A percentile compares a stretch with the other conserved stretches of the same genome.
Conservation (phyloP, 2,113 vertebrate genomes). For the Spermophilus dauricus region DNA sequence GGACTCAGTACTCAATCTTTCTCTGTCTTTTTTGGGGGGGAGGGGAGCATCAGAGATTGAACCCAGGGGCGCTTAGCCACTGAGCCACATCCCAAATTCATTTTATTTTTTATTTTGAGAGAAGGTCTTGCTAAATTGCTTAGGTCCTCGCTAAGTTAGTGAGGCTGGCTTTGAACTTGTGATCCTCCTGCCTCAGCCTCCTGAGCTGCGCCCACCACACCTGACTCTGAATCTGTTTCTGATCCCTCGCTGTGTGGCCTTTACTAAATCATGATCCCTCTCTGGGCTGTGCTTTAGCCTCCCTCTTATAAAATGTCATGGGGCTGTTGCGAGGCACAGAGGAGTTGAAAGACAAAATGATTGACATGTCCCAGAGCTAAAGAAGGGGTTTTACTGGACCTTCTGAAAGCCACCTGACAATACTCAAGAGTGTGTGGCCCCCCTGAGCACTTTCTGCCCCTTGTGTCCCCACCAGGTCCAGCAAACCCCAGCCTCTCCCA, state of each 20-base stretch:
- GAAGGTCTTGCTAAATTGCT: no score
- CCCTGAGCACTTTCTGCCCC: background rate
- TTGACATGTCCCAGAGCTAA: background rate
- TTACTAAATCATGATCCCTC: background rate
- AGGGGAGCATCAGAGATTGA: no score
- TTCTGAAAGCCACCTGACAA: background rate
- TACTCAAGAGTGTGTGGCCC: background rate
- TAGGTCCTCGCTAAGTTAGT: no score
- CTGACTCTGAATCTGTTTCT: background rate
- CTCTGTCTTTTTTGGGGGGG: no score
- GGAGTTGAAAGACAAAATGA: background rate
- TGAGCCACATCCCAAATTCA: no score
- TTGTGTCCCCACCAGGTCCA: background rate
- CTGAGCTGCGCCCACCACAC: no score
- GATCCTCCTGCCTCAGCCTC: no score
- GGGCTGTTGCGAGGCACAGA: background rate
- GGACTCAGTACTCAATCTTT: background rate
- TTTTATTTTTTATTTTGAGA: no score
- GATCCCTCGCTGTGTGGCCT: no score
- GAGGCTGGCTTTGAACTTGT: no score
- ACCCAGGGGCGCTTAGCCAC: no score
- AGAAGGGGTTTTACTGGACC: background rate
- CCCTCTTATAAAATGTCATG: background rate
- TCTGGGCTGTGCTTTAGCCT: background rate
- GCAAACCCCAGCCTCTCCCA: no score